Evolutionary conservation across 2,797 vertebrate species (phyloP), one percentile per base, ranked within the genome.

Genomic region (Syndactyla subalaris): DNA sequence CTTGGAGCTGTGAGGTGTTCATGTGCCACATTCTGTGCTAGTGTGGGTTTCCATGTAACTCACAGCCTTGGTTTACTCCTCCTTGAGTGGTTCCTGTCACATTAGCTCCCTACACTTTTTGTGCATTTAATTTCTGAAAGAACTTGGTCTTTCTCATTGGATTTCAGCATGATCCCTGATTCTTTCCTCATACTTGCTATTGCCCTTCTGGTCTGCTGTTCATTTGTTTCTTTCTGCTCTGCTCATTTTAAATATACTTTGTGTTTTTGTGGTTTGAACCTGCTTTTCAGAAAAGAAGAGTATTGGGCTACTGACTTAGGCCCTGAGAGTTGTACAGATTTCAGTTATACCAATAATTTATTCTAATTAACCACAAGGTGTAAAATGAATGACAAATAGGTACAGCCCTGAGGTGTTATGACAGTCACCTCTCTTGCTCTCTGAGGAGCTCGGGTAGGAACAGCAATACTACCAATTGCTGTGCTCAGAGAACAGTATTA

Each of bases 1-100:
- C 70, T 49, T 80, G 76, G 41, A 73, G 32, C 1, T 76, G 14
- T 73, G 30, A 48, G 41, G 15, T 5, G 1, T 61, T 3, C 10
- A 5, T 4, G 38, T 68, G n/a, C 49, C 34, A 4, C 1, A 1
- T 5, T 24, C 19, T 49, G 6, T 13, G 2, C 20, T n/a, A 8
- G 34, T 26, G 62, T 75, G 51, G 49, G 11, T 90, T 85, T 77
- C 65, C 61, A 71, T 62, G 34, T 5, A 70, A 45, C 54, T 88
- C 49, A 21, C 55, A 29, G 52, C 76, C 45, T 65, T 66, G 22
- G 29, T 65, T 84, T 71, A 34, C 30, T 43, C 57, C 57, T 89
- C 30, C 5, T 67, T 21, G 39, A 2, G 2, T 19, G 17, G 14
- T 13, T 94, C 41, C 22, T 41, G 52, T 91, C 19, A 3, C 7